Evolutionary conservation across 1,140 invertebrate species (phyloP), one percentile per base, ranked within the genome.

Genomic region (Lithobius niger): DNA sequence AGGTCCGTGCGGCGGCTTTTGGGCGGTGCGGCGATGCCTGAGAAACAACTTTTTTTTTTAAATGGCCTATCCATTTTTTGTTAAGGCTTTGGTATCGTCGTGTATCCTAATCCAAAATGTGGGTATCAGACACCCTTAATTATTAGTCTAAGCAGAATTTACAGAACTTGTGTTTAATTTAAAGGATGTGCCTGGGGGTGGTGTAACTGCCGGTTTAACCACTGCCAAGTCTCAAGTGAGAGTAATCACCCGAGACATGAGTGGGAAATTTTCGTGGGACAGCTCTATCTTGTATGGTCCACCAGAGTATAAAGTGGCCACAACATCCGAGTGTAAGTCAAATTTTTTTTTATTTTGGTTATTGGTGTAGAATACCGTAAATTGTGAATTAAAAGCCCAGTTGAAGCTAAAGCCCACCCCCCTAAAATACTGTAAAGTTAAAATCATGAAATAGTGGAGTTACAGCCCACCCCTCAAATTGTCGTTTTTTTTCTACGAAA

Each of bases 211-310:
- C 2, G 83, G 79, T 60, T 69, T 79, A 40, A 61, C 61, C 36
- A 81, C 77, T 0, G 77, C 77, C 4, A 74, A 74, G 22, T 79
- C 76, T 26, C 73, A 79, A 51, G 88, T 95, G 22, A 75, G 93
- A 26, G 81, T 96, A 21, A 75, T 98, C 13, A 71, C 97, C 47
- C 76, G 94, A 27, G 92, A 96, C 72, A 74, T 97, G n/a, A 84
- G 86, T 47, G 93, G 94, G n/a, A 97, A 96, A 73, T 86, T 88
- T 49, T 92, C 87, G 60, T 97, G 93, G 93, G 92, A 97, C 69
- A 88, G 87, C 49, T 88, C 89, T 0, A 84, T 92, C 44, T 73
- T 97, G 0, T 90, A 91, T 66, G 69, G 68, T 2, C 67, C 69
- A 24, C 67, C 70, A 3, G 68, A 70, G 61, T 22, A 13, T 18